Evolutionary conservation across 2,797 vertebrate species (phyloP), one percentile per base, ranked within the genome.

Genomic region (Thunnus albacares): DNA sequence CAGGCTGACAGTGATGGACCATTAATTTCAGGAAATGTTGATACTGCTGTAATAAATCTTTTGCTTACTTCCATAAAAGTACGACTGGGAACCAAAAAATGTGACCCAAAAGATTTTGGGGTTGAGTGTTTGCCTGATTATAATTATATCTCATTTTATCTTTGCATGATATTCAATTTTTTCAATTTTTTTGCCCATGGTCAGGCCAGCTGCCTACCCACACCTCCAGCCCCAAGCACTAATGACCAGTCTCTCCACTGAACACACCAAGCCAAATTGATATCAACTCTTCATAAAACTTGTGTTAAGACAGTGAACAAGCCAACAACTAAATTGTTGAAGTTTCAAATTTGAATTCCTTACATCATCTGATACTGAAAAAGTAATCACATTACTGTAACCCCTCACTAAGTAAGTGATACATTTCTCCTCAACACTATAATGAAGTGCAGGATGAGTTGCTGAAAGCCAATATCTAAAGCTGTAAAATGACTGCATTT

Each of bases 1-100:
- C 30, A 62, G n/a, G 41, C n/a, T 63, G 59, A 66, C 58, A 63
- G 62, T 58, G 30, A 75, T 64, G 56, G 49, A 57, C 71, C 69
- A 68, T 85, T 79, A n/a, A 79, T 70, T 76, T 70, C n/a, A 65
- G 41, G 38, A 35, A 64, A 66, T 66, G 53, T 80, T 58, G 30
- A 57, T 8, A 6, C 55, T 69, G 33, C 15, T 47, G 53, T 62
- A 77, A 56, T 82, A 75, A 80, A 85, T 72, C 66, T 75, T n/a
- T 38, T 35, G 2, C 6, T 45, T 35, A 64, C 66, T 58, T 64
- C 12, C 33, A 38, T n/a, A n/a, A 38, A 81, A 73, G 13, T 2
- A 33, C 33, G 18, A 57, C 33, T 30, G 38, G 26, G 43, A 58
- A 26, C 7, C 28, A 33, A 45, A 56, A 53, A 6, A 71, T 2